These are phyloP conservation scores for Conops quadrifasciatus DNA, from an alignment of 2,888 invertebrate genomes.

Conservation along the genomic window DNA sequence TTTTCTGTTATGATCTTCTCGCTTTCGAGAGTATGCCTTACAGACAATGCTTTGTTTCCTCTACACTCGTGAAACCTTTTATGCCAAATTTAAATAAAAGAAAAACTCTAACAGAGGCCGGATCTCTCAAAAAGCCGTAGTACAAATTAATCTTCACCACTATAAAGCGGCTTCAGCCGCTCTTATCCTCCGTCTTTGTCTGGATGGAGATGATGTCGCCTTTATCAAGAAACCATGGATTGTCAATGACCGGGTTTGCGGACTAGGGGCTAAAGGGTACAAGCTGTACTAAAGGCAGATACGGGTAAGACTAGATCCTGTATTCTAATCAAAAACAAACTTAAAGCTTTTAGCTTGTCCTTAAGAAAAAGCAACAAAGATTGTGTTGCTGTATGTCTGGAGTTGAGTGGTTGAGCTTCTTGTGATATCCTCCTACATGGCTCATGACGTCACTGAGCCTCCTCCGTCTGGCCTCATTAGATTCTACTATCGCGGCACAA, in stretches of 20 bases:
- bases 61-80: neutral
- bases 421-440: neutral
- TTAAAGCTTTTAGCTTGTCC: too few relatives aligned
- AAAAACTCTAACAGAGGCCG: neutral
- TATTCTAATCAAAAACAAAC: too few relatives aligned
- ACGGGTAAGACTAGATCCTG: too few relatives aligned
- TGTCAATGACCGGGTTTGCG: too few relatives aligned
- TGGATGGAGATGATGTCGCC: too few relatives aligned
- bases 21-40: too few relatives aligned
- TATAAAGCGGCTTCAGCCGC: neutral
- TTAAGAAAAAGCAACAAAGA: too few relatives aligned
- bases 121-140: neutral
- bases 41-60: neutral
- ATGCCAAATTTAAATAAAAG: neutral
- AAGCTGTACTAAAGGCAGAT: too few relatives aligned
- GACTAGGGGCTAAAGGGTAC: too few relatives aligned
- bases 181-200: neutral
- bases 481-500: neutral
- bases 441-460: neutral
- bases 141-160: neutral
- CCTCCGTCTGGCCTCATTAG: neutral
- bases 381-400: neutral
- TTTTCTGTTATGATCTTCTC: too few relatives aligned
- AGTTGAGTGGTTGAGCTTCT: neutral
- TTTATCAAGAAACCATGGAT: too few relatives aligned